Conservation (phyloP, 2,113 vertebrate species). For the Potamarius usumacintae region DNA sequence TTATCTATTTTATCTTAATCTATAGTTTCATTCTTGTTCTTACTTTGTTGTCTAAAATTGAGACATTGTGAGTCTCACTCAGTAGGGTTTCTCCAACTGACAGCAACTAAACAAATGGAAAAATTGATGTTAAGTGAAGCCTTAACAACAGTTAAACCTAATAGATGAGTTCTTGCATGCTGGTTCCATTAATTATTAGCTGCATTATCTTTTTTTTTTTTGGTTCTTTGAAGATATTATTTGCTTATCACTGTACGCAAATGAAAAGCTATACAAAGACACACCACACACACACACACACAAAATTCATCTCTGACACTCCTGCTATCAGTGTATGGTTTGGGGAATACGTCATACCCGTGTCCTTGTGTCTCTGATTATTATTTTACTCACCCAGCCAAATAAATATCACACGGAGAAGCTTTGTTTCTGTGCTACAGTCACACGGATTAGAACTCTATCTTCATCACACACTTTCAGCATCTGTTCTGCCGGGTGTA, state of each 20-base stretch:
- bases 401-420: background rate
- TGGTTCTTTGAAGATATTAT: background rate
- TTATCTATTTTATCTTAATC: background rate
- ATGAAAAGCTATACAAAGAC: background rate
- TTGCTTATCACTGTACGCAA: background rate
- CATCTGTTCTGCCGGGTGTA: background rate
- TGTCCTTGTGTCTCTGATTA: constrained; percentile 35
- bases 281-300: constrained; percentile 6
- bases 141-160: background rate
- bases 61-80: background rate
- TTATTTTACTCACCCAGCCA: background rate
- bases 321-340: constrained; percentile 32
- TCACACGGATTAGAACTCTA: background rate
- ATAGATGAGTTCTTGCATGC: background rate
- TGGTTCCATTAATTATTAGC: background rate
- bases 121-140: background rate
- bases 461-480: background rate
- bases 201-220: background rate
- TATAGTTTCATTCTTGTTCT: background rate
- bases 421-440: background rate
- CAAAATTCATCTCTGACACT: background rate
- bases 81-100: background rate
- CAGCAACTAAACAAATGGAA: background rate
- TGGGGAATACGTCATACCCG: background rate
- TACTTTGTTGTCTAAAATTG: background rate